Evolutionary conservation across 2,113 vertebrate species (phyloP), one percentile per base, ranked within the genome.

Genomic region (Myanophis thanlyinensis): DNA sequence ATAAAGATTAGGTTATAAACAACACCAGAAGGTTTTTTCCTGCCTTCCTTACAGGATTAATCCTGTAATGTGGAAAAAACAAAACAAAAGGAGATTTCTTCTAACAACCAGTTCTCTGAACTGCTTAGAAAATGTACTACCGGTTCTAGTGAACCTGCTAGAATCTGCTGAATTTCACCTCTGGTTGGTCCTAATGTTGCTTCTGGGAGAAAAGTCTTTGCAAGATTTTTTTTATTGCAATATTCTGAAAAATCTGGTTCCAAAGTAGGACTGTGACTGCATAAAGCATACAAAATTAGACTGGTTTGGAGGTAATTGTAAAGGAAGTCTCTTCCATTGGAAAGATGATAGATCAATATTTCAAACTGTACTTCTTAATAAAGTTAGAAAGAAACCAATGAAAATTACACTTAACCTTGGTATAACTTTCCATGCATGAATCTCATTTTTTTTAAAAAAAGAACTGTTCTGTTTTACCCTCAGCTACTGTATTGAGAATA

Each of bases 401-500:
- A 80, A 40, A 88, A 54, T 27, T 87, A n/a, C 22, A 35, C 23
- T 52, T 35, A 52, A 40, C 35, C 67, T 80, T 88, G 87, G n/a
- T 88, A 22, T 88, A 40, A 35, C n/a, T 12, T 53, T 52, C 25
- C 27, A 85, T 85, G 13, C n/a, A 27, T 85, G 49, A 15, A 46
- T 30, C 18, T 47, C 49, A 48, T 2, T 84, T 40, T 84, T 4
- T 47, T 23, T 18, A 5, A 15, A 62, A 2, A 4, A 46, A 11
- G 40, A 6, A 30, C 20, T 54, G 13, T 53, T 40, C 40, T 44
- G 48, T 86, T 86, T 59, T 59, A 56, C 13, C 53, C 27, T 46
- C 4, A 80, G 5, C 92, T 95, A 90, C 59, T 30, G 89, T 93
- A 93, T 96, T 93, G 96, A 89, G 88, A 89, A 47, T 90, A 89